A percentile compares a stretch with the other conserved stretches of the same genome.
Evolutionary conservation across 2,888 invertebrate genomes (phyloP).

Genomic region (Eilema sororculum): DNA sequence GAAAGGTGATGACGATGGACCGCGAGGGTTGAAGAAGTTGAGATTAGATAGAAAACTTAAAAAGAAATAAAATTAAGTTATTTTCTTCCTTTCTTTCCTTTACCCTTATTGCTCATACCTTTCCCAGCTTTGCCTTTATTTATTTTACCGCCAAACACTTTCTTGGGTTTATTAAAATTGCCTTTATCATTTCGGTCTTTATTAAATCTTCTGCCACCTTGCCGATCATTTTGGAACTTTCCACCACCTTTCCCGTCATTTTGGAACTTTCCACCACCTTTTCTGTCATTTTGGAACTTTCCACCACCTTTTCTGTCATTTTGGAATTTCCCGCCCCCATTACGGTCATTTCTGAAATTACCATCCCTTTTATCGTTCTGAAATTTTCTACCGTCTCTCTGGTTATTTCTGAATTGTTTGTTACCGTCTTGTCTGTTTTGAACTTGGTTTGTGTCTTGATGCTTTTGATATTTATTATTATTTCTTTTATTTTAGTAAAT

Average conservation of each 20-base stretch:
- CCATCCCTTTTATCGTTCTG: constrained; percentile 42
- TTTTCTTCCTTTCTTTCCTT: constrained; percentile 58
- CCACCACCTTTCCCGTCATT: constrained; percentile 38
- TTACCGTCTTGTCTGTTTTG: constrained; percentile 54
- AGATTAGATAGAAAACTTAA: constrained; percentile 76
- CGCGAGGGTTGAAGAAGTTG: constrained; percentile 81
- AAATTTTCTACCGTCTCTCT: constrained; percentile 54
- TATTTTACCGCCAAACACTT: constrained; percentile 78
- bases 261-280: constrained; percentile 47
- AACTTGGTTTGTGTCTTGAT: constrained; percentile 49
- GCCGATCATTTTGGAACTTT: constrained; percentile 50
- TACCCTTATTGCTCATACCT: constrained; percentile 58
- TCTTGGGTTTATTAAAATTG: constrained; percentile 64
- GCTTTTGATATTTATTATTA: constrained; percentile 74
- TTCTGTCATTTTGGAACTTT: constrained; percentile 46
- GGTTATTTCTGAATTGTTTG: constrained; percentile 54
- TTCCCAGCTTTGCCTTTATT: constrained; percentile 69
- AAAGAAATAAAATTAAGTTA: constrained; percentile 66
- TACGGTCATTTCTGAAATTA: constrained; percentile 90
- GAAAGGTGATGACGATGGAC: constrained; percentile 69
- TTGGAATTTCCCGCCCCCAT: constrained; percentile 47
- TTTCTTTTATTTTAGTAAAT: too few species aligned
- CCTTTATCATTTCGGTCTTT: constrained; percentile 48
- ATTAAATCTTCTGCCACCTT: constrained; percentile 55
- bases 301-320: constrained; percentile 43